Evolutionary conservation across 2,888 invertebrate species (phyloP), one percentile per base, ranked within the genome.

Genomic region (Andrena marginata): DNA sequence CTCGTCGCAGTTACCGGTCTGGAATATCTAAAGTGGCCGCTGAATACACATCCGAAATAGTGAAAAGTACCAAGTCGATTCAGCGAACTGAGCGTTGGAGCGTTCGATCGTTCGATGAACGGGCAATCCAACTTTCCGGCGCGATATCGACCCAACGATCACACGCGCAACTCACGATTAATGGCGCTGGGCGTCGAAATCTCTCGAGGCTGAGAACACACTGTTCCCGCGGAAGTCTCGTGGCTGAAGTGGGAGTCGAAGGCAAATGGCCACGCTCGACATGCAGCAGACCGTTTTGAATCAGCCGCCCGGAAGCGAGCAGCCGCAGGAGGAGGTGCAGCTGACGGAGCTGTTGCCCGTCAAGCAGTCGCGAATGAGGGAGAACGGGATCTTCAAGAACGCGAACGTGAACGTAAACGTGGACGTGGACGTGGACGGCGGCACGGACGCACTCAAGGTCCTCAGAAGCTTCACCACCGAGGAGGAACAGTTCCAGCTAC

Each of bases 291-390:
- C 79, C 2, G 77, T 89, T 8, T 42, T 87, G 29, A 86, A 60
- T 42, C 86, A 88, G 68, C 80, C 87, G 64, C 79, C 82, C n/a
- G 90, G 62, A 16, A 67, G 80, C 20, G 92, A 92, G 6, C 29
- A 33, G 35, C 20, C 26, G 31, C 87, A 87, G 56, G 92, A 92
- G 49, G 94, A 93, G 42, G 84, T 94, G 23, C 91, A 94, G 29
- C 80, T 94, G 26, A 94, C 94, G 26, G 94, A 94, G 80, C 77
- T 94, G 23, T 80, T 90, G 16, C 94, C 94, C 13, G 94, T 94
- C 5, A 90, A 93, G 56, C 93, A 92, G 31, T 94, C 93, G 6
- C 78, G 91, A 6, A 92, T 93, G 13, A 85, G 89, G 16, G 89
- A 90, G 31, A 87, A 83, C 48, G 70, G 71, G 3, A 81, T 84